These are phyloP conservation scores for Drosophila nannoptera DNA, from an alignment of 1,140 invertebrate species.

Conservation along the genomic window DNA sequence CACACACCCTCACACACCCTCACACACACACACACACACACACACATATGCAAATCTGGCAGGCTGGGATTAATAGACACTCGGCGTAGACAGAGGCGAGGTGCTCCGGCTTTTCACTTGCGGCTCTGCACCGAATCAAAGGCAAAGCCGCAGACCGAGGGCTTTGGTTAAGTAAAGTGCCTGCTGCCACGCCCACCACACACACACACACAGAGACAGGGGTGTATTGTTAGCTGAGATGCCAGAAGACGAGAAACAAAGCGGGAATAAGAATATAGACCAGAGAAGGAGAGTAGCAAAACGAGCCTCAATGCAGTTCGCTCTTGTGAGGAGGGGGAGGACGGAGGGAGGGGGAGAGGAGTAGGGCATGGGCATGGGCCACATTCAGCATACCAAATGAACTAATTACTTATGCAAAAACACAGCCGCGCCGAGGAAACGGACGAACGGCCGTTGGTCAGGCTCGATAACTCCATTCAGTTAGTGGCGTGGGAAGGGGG, in stretches of 20 bases:
- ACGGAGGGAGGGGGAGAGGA: no score
- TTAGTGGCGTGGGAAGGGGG: no score
- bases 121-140: conserved; percentile 31
- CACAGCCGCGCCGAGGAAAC: conserved; percentile 27
- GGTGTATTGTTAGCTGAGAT: conserved; percentile 1
- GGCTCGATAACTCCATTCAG: conserved; percentile 9
- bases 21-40: conserved; percentile 40
- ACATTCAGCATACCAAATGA: conserved; percentile 27
- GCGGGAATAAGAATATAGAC: not conserved
- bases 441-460: conserved; percentile 26
- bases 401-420: conserved; percentile 66
- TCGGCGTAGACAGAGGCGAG: conserved; percentile 42
- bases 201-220: conserved; percentile 1
- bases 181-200: conserved; percentile 21
- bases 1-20: not conserved
- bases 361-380: not conserved
- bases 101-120: conserved; percentile 5
- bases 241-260: not conserved
- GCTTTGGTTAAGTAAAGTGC: conserved; percentile 24
- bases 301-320: not conserved
- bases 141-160: conserved; percentile 10
- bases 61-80: conserved; percentile 53
- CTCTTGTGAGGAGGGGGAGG: no score
- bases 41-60: conserved; percentile 40
- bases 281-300: not conserved